These are phyloP conservation scores for Oreotragus oreotragus DNA, from an alignment of 2,113 vertebrate genomes.

Conservation along the genomic window DNA sequence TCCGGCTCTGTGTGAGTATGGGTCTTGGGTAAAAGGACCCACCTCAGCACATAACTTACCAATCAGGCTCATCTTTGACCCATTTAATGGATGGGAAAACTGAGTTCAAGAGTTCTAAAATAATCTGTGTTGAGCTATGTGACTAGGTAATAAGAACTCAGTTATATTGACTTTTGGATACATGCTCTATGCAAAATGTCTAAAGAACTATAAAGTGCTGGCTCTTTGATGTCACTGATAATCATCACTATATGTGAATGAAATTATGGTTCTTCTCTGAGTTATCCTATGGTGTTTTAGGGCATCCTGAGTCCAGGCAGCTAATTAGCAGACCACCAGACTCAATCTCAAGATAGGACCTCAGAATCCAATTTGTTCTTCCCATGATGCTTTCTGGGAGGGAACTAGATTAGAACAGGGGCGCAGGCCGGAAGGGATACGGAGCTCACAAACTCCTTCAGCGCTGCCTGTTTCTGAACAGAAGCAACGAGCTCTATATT, in stretches of 20 bases:
- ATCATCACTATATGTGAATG: background rate
- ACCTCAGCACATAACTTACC: background rate
- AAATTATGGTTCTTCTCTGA: background rate
- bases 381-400: background rate
- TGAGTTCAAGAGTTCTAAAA: background rate
- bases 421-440: background rate
- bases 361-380: background rate
- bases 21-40: background rate
- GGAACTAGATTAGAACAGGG: background rate
- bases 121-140: background rate
- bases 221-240: background rate
- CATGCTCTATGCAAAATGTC: background rate
- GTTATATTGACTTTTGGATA: background rate
- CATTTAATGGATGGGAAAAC: background rate
- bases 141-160: background rate
- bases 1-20: constrained; percentile 86
- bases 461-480: background rate
- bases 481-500: background rate
- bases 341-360: background rate
- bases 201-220: background rate
- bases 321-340: background rate
- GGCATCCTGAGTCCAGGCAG: background rate
- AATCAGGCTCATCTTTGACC: background rate
- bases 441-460: background rate
- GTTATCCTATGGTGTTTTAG: background rate